These are phyloP conservation scores for Datnioides undecimradiatus DNA, from an alignment of 2,113 vertebrate species.

Conservation along the genomic window DNA sequence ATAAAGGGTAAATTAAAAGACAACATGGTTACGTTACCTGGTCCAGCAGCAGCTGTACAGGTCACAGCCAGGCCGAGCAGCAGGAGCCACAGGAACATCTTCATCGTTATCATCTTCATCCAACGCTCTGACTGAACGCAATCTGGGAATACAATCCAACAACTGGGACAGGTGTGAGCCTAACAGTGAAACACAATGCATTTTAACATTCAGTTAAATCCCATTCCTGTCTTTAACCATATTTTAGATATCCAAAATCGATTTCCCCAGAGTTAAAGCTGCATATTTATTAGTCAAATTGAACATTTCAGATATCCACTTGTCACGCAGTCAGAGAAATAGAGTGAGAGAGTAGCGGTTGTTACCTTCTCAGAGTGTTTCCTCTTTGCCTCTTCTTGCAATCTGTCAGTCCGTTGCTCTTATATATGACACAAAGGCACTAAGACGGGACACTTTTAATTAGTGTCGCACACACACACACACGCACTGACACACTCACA, in stretches of 20 bases:
- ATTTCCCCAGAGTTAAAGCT: too few species aligned
- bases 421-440: constrained; percentile 51
- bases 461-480: constrained; percentile 43
- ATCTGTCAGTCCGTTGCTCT: constrained; percentile 4
- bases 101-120: constrained; percentile 39
- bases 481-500: constrained; percentile 42
- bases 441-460: constrained; percentile 57
- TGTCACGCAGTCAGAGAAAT: not conserved
- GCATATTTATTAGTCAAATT: too few species aligned
- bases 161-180: fast-evolving
- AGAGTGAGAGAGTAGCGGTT: not conserved
- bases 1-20: not conserved
- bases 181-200: too few species aligned
- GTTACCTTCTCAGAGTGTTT: constrained; percentile 16
- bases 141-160: not conserved
- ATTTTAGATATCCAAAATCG: too few species aligned
- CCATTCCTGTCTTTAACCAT: too few species aligned
- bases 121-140: not conserved
- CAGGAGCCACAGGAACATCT: constrained; percentile 36
- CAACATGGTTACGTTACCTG: constrained; percentile 59
- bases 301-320: too few species aligned
- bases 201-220: too few species aligned
- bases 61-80: constrained; percentile 29
- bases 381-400: constrained; percentile 20
- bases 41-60: constrained; percentile 40